These are phyloP conservation scores for Carlito syrichta DNA, from an alignment of 2,113 vertebrate species.

Conservation along the genomic window DNA sequence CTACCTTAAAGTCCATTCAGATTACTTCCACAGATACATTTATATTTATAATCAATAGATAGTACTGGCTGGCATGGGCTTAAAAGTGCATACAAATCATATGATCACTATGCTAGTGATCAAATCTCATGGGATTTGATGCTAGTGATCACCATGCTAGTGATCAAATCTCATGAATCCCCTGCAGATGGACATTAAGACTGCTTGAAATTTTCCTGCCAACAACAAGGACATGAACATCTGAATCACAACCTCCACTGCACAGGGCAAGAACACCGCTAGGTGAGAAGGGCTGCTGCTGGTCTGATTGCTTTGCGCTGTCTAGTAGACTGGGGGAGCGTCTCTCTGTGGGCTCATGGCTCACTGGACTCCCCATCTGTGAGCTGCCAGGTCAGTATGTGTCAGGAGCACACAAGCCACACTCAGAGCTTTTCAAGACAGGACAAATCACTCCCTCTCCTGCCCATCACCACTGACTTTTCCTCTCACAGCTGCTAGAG, in stretches of 20 bases:
- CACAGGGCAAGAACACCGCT: background rate
- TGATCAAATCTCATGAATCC: too few relatives aligned
- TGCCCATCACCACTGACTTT: background rate
- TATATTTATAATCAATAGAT: background rate
- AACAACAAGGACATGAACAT: background rate
- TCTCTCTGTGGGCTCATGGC: background rate
- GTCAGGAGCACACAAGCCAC: background rate
- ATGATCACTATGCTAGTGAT: too few relatives aligned
- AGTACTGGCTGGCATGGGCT: background rate
- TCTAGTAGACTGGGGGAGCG: rapidly evolving
- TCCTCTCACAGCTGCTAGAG: background rate
- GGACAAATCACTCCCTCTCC: background rate
- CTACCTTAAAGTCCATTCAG: background rate
- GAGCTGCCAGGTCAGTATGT: background rate
- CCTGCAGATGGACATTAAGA: too few relatives aligned
- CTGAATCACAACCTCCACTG: background rate
- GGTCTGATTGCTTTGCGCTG: rapidly evolving
- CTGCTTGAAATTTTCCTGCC: background rate
- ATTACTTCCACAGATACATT: background rate
- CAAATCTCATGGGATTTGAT: too few relatives aligned
- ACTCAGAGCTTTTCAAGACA: background rate
- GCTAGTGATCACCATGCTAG: background rate
- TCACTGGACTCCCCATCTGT: background rate
- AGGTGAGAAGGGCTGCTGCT: background rate
- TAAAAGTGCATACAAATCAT: background rate